A percentile compares a stretch with the other conserved stretches of the same genome.
These are phyloP conservation scores for Ichneumon xanthorius DNA, from an alignment of 2,888 invertebrate genomes.

Conservation along the genomic window DNA sequence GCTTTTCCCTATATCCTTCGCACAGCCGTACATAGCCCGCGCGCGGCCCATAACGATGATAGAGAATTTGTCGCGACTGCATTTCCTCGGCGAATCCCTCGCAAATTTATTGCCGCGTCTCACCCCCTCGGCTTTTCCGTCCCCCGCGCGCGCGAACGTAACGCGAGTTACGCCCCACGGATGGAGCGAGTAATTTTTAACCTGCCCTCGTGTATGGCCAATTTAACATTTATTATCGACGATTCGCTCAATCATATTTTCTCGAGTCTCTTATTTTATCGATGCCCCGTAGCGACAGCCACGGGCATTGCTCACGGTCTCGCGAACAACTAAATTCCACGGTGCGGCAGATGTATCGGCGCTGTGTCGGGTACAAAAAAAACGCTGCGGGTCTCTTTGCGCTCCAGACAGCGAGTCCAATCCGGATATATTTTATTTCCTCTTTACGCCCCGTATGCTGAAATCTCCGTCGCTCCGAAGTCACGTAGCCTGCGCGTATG, in stretches of 20 bases:
- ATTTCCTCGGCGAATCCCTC: conserved; percentile 67
- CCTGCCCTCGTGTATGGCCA: conserved; percentile 26
- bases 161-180: conserved; percentile 53
- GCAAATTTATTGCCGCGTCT: conserved; percentile 64
- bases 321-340: conserved; percentile 51
- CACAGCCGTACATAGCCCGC: background rate
- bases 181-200: conserved; percentile 50
- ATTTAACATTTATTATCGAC: conserved; percentile 35
- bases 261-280: conserved; percentile 28
- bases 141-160: conserved; percentile 13
- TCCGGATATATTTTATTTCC: conserved; percentile 61
- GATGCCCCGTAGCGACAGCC: background rate
- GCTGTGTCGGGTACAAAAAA: conserved; percentile 38
- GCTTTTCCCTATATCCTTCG: conserved; percentile 59
- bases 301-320: conserved; percentile 50
- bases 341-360: conserved; percentile 46
- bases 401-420: conserved; percentile 40
- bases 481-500: conserved; percentile 60
- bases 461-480: conserved; percentile 45
- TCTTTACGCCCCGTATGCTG: conserved; percentile 10
- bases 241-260: conserved; percentile 20
- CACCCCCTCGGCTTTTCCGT: conserved; percentile 38
- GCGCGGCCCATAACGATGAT: conserved; percentile 65
- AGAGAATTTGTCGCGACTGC: conserved; percentile 71
- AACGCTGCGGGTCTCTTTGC: conserved; percentile 56